These are phyloP conservation scores for Tupaia tana DNA, from an alignment of 2,113 vertebrate species.

Conservation along the genomic window DNA sequence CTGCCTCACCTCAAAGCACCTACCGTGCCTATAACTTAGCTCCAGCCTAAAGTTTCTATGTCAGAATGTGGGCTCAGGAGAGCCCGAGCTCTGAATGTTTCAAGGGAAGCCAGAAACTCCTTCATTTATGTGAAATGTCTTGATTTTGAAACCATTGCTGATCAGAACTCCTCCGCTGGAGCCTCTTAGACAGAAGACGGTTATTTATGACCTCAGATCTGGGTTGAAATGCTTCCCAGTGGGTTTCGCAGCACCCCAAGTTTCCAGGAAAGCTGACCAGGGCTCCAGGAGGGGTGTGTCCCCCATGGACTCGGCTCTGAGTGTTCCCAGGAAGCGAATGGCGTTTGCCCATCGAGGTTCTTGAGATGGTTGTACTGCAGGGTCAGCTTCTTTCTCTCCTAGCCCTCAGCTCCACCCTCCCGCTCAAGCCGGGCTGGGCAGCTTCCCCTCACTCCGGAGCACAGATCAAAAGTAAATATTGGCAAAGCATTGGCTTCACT, in stretches of 20 bases:
- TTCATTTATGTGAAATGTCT: neutral
- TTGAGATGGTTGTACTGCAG: neutral
- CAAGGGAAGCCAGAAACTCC: neutral
- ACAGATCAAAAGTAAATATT: constrained; percentile 63
- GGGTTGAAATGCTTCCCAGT: neutral
- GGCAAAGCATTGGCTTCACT: constrained; percentile 43
- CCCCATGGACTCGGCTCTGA: neutral
- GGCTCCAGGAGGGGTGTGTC: neutral
- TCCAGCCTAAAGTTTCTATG: neutral
- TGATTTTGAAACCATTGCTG: neutral
- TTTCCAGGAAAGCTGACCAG: neutral
- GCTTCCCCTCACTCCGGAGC: constrained; percentile 33
- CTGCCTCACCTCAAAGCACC: neutral
- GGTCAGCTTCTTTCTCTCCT: neutral
- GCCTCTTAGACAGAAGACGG: neutral
- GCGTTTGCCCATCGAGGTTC: neutral
- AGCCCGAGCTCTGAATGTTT: neutral
- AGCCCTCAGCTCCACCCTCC: neutral
- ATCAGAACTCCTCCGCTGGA: neutral
- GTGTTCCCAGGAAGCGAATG: neutral
- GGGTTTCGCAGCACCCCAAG: neutral
- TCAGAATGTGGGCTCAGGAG: neutral
- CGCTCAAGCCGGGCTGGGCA: neutral
- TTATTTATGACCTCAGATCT: neutral
- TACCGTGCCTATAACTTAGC: neutral